Evolutionary conservation across 2,797 vertebrate genomes (phyloP).

Genomic region (Clarias fuscus): DNA sequence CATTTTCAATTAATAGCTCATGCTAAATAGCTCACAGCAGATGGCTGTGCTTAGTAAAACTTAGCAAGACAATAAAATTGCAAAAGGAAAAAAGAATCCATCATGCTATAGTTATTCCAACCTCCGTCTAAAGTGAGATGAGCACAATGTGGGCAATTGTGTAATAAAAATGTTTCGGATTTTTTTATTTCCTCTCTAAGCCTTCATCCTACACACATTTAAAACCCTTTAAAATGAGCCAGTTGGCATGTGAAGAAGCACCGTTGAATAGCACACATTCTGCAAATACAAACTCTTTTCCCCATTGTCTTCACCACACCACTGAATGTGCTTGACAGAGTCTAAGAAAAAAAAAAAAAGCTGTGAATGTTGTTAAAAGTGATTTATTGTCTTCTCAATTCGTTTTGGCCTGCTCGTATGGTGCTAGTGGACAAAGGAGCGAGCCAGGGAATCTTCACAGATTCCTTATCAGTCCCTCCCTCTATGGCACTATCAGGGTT

Average conservation of each 20-base stretch:
- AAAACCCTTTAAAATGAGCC: constrained; percentile 44
- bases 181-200: constrained; percentile 9
- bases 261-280: constrained; percentile 55
- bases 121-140: neutral
- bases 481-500: neutral
- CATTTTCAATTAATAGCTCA: neutral
- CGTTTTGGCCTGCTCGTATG: constrained; percentile 12
- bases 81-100: neutral
- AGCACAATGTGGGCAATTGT: neutral
- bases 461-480: neutral
- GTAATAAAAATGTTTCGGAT: constrained; percentile 59
- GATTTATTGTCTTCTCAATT: constrained; percentile 50
- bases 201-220: constrained; percentile 48
- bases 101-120: neutral
- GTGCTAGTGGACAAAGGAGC: neutral
- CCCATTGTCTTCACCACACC: constrained; percentile 55
- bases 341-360: constrained; percentile 29
- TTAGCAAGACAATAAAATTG: neutral
- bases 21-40: neutral
- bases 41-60: neutral
- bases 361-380: constrained; percentile 57
- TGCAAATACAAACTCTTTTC: constrained; percentile 55
- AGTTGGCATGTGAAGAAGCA: constrained; percentile 48
- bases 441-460: neutral
- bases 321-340: constrained; percentile 54